Evolutionary conservation across 2,113 vertebrate species (phyloP), one percentile per base, ranked within the genome.

Genomic region (Circaetus cinerascens): DNA sequence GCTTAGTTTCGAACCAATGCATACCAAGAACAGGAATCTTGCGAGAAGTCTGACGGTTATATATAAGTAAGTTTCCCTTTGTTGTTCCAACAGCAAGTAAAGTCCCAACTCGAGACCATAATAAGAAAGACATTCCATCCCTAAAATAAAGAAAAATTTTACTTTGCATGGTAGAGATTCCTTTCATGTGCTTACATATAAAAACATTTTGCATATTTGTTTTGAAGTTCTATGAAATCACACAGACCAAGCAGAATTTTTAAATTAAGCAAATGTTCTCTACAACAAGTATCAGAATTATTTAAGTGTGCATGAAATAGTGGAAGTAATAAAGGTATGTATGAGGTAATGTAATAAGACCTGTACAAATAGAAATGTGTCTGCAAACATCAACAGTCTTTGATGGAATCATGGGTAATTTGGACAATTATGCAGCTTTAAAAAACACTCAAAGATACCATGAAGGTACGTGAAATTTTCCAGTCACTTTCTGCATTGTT

Each of bases 21-120:
- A 97, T 99, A 99, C 99, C 99, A 77, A 99, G 97, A 30, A 99
- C 97, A 89, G 99, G 99, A 96, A 99, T 99, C 98, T 99, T 99
- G 97, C 99, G 99, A 95, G 99, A 99, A 19, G 99, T 99, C 97
- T 99, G 99, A 88, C 97, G 99, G 95, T 99, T 99, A 97, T 99
- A 99, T 96, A 99, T 99, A 55, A 99, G 98, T 87, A 99, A 97
- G 95, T 99, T 99, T 98, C 99, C 99, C 96, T 99, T 99, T 19
- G 98, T 96, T 85, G 99, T 99, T 88, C 99, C 99, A 67, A 99
- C 98, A 83, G 99, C 99, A 97, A 99, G 98, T 63, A 99, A 95
- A 27, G 98, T 97, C 86, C 99, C 98, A 23, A 97, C 96, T 98
- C 99, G 99, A 96, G 99, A 99, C 99, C 99, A 99, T 64, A 99